phyloP scores from a whole-genome alignment of 1,140 invertebrate genomes.

The Asobara japonica region DNA sequence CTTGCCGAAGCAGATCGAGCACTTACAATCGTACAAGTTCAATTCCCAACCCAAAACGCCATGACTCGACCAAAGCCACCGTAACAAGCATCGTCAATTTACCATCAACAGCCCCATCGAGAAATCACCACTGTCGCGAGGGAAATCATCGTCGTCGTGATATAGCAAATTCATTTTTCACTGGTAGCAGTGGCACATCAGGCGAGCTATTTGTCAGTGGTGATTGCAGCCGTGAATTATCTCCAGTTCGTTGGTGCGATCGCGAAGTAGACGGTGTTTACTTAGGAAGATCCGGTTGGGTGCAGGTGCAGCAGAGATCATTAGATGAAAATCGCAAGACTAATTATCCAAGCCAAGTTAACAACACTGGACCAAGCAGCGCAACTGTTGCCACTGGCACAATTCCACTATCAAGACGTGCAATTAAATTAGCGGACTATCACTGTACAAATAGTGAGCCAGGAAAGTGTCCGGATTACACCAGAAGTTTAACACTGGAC shows the following conservation, averaged over 20 bases:
- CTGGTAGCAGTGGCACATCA: slow-evolving; percentile 60
- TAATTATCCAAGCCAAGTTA: slow-evolving; percentile 46
- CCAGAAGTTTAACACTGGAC: slow-evolving; percentile 34
- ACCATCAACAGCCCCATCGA: slow-evolving; percentile 5
- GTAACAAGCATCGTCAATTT: slow-evolving; percentile 38
- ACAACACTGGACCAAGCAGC: slow-evolving; percentile 17
- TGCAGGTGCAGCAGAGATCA: slow-evolving; percentile 70
- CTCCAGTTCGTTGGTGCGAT: slow-evolving; percentile 72
- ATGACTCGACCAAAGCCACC: slow-evolving; percentile 49
- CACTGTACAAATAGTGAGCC: slow-evolving; percentile 70
- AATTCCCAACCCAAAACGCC: slow-evolving; percentile 57
- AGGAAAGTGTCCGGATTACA: slow-evolving; percentile 57
- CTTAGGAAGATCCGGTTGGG: slow-evolving; percentile 70
- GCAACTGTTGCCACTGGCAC: too few relatives aligned
- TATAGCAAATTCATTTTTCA: slow-evolving; percentile 49
- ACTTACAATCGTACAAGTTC: slow-evolving; percentile 54
- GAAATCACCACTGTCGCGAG: slow-evolving; percentile 50
- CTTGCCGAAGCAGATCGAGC: slow-evolving; percentile 48
- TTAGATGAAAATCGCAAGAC: slow-evolving; percentile 66
- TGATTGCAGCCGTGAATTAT: slow-evolving; percentile 67
- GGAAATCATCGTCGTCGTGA: slow-evolving; percentile 50
- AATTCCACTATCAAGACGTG: slow-evolving; percentile 56
- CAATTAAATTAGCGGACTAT: slow-evolving; percentile 69
- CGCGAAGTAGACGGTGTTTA: slow-evolving; percentile 71
- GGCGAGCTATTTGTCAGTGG: slow-evolving; percentile 61